phyloP scores from a whole-genome alignment of 2,113 vertebrate genomes.

The Gambusia holbrooki region DNA sequence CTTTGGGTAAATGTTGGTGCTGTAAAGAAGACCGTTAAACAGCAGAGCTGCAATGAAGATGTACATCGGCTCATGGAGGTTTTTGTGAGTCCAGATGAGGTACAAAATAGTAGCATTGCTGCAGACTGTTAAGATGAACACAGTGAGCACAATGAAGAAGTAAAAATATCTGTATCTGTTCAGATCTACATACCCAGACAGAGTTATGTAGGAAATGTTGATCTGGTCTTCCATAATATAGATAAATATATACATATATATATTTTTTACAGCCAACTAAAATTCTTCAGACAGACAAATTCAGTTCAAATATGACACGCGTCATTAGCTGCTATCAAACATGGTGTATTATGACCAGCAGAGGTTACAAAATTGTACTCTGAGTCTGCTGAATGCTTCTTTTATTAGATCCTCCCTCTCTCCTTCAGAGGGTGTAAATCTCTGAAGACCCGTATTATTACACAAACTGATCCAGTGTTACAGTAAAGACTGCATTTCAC shows the following conservation, averaged over 20 bases:
- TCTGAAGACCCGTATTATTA: too few relatives aligned
- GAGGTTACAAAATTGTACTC: neutral
- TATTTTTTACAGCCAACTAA: too few relatives aligned
- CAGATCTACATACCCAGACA: constrained; percentile 21
- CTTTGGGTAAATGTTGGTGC: too few relatives aligned
- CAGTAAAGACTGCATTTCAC: too few relatives aligned
- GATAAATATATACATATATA: too few relatives aligned
- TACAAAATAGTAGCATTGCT: constrained; percentile 22
- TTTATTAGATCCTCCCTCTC: neutral
- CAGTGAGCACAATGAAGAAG: constrained; percentile 13
- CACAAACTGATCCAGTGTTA: too few relatives aligned
- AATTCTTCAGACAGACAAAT: too few relatives aligned
- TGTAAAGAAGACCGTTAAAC: too few relatives aligned
- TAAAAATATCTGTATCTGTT: constrained; percentile 19
- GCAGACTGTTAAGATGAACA: constrained; percentile 19
- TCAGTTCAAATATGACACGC: too few relatives aligned
- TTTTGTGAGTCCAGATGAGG: constrained; percentile 2
- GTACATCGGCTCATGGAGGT: constrained; percentile 46
- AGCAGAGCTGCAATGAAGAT: constrained; percentile 33
- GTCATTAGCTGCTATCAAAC: too few relatives aligned
- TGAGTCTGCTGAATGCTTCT: neutral
- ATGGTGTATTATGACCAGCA: too few relatives aligned
- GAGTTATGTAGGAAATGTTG: constrained; percentile 22
- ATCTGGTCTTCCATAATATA: neutral
- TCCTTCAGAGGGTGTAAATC: too few relatives aligned